Base-by-base conservation (phyloP, 2,888 invertebrate genomes). In the Caenorhabditis doughertyi region DNA sequence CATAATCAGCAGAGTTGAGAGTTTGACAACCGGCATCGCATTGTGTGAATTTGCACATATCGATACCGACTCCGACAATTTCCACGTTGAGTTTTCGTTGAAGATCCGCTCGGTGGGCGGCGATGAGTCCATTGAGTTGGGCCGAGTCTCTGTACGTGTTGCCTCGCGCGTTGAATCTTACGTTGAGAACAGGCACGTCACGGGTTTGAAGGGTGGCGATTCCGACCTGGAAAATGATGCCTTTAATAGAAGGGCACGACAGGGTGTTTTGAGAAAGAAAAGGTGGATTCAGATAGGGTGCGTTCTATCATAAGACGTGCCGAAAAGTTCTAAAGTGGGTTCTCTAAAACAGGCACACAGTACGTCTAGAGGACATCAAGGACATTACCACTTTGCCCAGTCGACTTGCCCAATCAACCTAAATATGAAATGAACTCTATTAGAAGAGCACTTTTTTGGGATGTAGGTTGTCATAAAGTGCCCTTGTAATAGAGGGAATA, bases 51-150 rank as follows among this genome's bases (percentile, higher is more conserved):
- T 90, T 89, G 88, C 92, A 92, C 90, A 93, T 93, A 88, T 93
- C 98, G 88, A 99, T 97, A 84, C 97, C 97, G 21, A 98, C 97
- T n/a, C 89, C 88, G 39, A 89, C 87, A 49, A 91, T 89, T 47
- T 81, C 84, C 3, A 86, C 87, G 70, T 87, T 88, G 56, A 92
- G 60, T 16, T 81, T 83, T n/a, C 81, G 62, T 58, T 90, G 89
- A 25, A 94, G 94, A 92, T 96, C 96, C 93, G 96, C 96, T 79
- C 97, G 94, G 92, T 97, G 95, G 0, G 88, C 85, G n/a, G 87
- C 83, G 51, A 98, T 96, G 73, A 97, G 95, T 13, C 98, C 98
- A 92, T 99, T 97, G 86, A 98, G 94, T 92, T 96, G 94, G 8
- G 96, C 96, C 0, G 98, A 97, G 92, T 96, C 98, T 2, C 97